Evolutionary conservation across 37 sponge, comb jelly and placozoan species (phyloP).

Genomic region (Oopsacas minuta): DNA sequence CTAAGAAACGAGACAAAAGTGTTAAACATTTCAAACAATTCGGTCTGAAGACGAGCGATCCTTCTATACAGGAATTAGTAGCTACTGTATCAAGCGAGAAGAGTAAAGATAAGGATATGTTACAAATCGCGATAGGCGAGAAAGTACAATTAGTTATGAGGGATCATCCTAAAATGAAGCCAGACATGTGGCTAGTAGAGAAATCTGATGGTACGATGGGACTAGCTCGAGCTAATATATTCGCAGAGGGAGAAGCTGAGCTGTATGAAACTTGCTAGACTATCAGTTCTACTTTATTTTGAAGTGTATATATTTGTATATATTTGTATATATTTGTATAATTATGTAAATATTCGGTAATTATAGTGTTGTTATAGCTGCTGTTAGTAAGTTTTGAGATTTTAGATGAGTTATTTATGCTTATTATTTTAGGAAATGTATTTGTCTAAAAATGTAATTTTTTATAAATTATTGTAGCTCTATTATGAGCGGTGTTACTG

Average conservation of each 20-base stretch:
- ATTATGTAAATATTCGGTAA: no score
- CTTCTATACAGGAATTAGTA: not conserved
- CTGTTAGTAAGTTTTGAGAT: no score
- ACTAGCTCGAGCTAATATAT: not conserved
- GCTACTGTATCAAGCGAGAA: not conserved
- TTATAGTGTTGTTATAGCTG: no score
- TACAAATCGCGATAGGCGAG: not conserved
- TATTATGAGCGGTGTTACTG: not conserved
- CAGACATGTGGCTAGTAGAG: not conserved
- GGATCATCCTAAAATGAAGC: not conserved
- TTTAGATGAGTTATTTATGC: no score
- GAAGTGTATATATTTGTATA: not conserved
- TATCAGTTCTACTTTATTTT: no score
- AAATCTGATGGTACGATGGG: not conserved
- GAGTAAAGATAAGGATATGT: constrained; percentile 4
- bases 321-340: not conserved
- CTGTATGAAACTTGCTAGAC: not conserved
- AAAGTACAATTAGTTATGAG: not conserved
- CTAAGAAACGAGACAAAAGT: not conserved
- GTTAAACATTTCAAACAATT: not conserved
- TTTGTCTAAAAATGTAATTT: no score
- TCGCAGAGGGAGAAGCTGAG: not conserved
- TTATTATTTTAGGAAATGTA: no score
- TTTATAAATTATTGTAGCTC: no score
- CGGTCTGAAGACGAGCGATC: not conserved